These are phyloP conservation scores for Dasyurus viverrinus DNA, from an alignment of 2,113 vertebrate genomes.

Conservation along the genomic window DNA sequence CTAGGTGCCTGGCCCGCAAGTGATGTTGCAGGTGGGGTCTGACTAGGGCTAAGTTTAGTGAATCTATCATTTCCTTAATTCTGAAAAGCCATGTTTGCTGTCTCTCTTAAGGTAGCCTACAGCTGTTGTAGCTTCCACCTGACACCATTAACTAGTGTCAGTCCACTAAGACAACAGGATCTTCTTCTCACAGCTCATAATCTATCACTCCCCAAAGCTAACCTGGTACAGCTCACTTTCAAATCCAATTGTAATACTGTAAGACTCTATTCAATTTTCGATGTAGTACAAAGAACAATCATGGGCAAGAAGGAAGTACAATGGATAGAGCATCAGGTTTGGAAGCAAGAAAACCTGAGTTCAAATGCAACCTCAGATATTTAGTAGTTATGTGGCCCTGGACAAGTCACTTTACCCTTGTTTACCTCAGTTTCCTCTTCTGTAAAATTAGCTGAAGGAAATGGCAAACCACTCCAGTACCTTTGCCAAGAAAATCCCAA, in stretches of 20 bases:
- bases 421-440: background rate
- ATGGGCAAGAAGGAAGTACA: too few species aligned
- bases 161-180: background rate
- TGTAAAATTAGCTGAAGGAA: background rate
- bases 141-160: accelerated
- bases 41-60: background rate
- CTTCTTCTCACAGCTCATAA: background rate
- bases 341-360: background rate
- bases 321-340: accelerated
- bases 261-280: background rate
- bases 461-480: background rate
- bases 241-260: background rate
- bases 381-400: background rate
- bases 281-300: background rate
- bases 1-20: background rate
- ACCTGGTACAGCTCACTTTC: background rate
- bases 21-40: background rate
- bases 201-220: background rate
- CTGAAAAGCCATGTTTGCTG: background rate
- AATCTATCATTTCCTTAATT: background rate
- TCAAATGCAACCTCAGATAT: background rate
- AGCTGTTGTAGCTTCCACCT: background rate
- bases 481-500: background rate
- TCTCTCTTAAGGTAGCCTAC: background rate
- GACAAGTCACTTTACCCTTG: background rate